phyloP scores from a whole-genome alignment of 2,888 invertebrate genomes.

The Caradrina kadenii region DNA sequence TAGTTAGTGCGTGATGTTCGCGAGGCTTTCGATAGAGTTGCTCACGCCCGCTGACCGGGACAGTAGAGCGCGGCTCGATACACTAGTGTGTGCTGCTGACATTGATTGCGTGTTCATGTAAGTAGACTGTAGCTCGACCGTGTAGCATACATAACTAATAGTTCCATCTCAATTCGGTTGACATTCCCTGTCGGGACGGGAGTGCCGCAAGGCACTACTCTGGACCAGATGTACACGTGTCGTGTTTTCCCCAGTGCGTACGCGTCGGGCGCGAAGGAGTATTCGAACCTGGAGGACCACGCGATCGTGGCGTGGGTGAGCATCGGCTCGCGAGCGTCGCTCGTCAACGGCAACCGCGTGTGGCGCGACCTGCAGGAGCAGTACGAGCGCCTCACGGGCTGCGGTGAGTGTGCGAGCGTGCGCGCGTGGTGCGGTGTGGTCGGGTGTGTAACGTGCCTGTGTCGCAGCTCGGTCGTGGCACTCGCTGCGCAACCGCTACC shows the following conservation, averaged over 20 bases:
- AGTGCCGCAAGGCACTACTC: not conserved
- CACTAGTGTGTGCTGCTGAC: no score
- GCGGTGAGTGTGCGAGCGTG: conserved; percentile 11
- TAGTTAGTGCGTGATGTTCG: not conserved
- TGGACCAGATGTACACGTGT: conserved; percentile 2
- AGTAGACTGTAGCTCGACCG: not conserved
- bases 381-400: conserved; percentile 69
- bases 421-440: not conserved
- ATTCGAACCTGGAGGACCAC: conserved; percentile 80
- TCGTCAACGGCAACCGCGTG: conserved; percentile 83
- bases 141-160: no score
- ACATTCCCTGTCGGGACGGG: not conserved
- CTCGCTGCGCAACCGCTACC: conserved; percentile 86
- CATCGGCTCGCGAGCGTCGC: conserved; percentile 67
- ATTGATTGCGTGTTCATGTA: not conserved
- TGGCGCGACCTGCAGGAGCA: conserved; percentile 77
- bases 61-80: not conserved
- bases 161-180: not conserved
- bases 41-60: not conserved
- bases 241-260: conserved; percentile 32
- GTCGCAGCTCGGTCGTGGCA: conserved; percentile 82
- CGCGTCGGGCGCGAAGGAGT: conserved; percentile 61
- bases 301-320: conserved; percentile 80
- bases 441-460: not conserved
- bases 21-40: conserved; percentile 15